These are phyloP conservation scores for Limnothrissa miodon DNA, from an alignment of 2,113 vertebrate genomes.

Conservation along the genomic window DNA sequence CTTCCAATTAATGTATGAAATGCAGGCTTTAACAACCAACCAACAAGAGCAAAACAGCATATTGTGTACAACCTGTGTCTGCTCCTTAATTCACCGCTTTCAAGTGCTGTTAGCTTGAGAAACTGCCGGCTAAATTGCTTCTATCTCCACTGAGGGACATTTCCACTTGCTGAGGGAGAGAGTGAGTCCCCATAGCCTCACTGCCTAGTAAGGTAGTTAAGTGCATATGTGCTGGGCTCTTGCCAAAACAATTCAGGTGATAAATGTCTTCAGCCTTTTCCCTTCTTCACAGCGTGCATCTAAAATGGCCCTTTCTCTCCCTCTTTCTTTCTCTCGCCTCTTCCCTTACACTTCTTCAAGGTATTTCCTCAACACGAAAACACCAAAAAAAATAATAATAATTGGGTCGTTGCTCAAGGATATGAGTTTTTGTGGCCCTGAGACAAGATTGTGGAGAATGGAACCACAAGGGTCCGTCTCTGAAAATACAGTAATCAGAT, in stretches of 20 bases:
- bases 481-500: not conserved
- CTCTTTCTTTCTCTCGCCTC: not conserved
- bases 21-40: not conserved
- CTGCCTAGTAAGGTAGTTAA: not conserved
- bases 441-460: not conserved
- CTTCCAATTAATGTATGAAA: not conserved
- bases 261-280: not conserved
- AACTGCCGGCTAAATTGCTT: not conserved
- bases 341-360: not conserved
- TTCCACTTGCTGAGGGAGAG: not conserved
- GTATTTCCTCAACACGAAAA: not conserved
- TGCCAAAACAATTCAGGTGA: conserved; percentile 16
- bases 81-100: conserved; percentile 3
- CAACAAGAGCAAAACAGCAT: not conserved
- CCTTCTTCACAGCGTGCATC: not conserved
- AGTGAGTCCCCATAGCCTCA: not conserved
- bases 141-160: conserved; percentile 1
- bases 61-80: not conserved
- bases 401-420: not conserved
- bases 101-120: not conserved
- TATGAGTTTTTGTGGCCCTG: not conserved
- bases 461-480: not conserved
- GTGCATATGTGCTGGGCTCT: not conserved
- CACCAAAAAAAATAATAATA: not conserved
- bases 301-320: not conserved